These are phyloP conservation scores for Platycheirus rosarum DNA, from an alignment of 2,888 invertebrate species.

Conservation along the genomic window DNA sequence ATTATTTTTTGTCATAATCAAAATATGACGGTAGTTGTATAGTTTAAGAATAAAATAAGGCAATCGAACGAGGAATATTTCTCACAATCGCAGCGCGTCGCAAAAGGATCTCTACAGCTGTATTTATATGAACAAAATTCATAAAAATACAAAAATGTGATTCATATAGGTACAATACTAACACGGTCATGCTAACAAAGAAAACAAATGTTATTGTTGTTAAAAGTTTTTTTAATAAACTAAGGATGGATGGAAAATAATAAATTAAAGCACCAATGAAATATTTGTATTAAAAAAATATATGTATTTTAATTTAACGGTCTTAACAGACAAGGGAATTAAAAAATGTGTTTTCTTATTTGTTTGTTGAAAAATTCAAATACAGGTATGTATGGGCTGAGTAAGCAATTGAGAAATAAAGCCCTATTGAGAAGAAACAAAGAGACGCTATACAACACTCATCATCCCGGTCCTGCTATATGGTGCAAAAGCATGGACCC, in stretches of 20 bases:
- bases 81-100: slow-evolving; percentile 55
- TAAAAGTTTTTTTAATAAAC: background rate
- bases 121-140: slow-evolving; percentile 29
- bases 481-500: too few relatives aligned
- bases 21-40: slow-evolving; percentile 18
- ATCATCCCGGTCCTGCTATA: too few relatives aligned
- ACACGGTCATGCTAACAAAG: background rate
- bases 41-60: slow-evolving; percentile 28
- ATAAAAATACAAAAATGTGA: slow-evolving; percentile 12
- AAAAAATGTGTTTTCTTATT: slow-evolving; percentile 17
- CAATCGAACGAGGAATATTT: slow-evolving; percentile 38
- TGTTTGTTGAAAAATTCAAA: slow-evolving; percentile 49
- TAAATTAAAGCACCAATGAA: slow-evolving; percentile 65
- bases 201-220: background rate
- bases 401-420: too few relatives aligned
- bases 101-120: slow-evolving; percentile 53
- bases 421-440: too few relatives aligned
- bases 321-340: background rate
- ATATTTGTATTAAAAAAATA: slow-evolving; percentile 61
- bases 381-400: too few relatives aligned
- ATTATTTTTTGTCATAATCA: slow-evolving; percentile 30
- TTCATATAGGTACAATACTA: background rate
- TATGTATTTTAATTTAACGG: too few relatives aligned
- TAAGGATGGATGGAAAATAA: background rate
- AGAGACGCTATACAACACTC: too few relatives aligned